Evolutionary conservation across 1,140 invertebrate species (phyloP).

Genomic region (Papilio dardanus): DNA sequence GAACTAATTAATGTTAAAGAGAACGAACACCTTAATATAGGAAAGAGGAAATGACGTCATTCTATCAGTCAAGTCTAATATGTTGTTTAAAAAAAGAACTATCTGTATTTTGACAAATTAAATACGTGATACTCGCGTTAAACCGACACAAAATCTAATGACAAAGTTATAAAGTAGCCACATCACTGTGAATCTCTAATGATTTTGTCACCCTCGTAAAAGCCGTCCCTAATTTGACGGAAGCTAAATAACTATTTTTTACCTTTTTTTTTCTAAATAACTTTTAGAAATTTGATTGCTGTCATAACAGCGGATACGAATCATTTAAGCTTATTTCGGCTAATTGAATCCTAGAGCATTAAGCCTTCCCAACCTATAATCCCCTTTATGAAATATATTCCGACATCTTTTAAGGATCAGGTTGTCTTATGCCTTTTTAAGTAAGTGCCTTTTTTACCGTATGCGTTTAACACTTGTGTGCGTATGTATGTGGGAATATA

Average conservation of each 20-base stretch:
- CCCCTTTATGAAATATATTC: slow-evolving; percentile 74
- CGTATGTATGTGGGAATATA: not conserved
- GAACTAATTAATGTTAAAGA: too few relatives aligned
- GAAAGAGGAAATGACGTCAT: too few relatives aligned
- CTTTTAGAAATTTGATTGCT: slow-evolving; percentile 75
- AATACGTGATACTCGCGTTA: slow-evolving; percentile 1
- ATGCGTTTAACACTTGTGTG: not conserved
- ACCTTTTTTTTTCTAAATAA: too few relatives aligned
- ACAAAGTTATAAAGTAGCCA: slow-evolving; percentile 25
- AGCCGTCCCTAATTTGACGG: slow-evolving; percentile 58
- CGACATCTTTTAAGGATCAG: slow-evolving; percentile 65
- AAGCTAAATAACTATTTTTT: slow-evolving; percentile 62
- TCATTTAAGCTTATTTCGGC: slow-evolving; percentile 79
- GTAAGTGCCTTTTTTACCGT: slow-evolving; percentile 60
- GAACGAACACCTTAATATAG: too few relatives aligned
- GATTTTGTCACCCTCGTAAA: slow-evolving; percentile 65
- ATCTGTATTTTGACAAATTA: slow-evolving; percentile 23
- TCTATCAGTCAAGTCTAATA: not conserved
- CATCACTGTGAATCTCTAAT: slow-evolving; percentile 48
- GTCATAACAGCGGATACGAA: slow-evolving; percentile 77
- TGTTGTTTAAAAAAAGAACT: not conserved
- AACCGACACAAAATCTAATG: slow-evolving; percentile 30
- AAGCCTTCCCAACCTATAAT: slow-evolving; percentile 72
- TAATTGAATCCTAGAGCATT: slow-evolving; percentile 81
- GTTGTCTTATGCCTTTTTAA: slow-evolving; percentile 63